Base-by-base conservation (phyloP, 2,797 vertebrate species). In the Buceros bicornis region DNA sequence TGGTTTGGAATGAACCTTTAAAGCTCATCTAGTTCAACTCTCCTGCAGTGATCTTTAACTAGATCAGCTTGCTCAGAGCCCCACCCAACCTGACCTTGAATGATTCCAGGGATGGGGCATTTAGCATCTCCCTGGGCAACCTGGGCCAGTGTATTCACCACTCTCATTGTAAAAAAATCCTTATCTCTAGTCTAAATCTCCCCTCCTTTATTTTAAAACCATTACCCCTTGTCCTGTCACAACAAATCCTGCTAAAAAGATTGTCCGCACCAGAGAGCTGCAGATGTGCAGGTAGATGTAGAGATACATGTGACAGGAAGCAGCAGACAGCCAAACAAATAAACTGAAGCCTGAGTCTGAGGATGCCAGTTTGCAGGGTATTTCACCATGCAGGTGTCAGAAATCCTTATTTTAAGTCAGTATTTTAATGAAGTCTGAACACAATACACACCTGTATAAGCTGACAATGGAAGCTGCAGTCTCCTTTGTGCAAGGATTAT, bases 281-380 rank as follows among this genome's bases (percentile, higher is more conserved):
- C 14, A 62, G 42, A 56, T 15, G 21, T 4, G 18, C 16, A 26
- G 0, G 0, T 17, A 45, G 21, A 42, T 28, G 26, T 35, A 45
- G 37, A 61, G 8, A 20, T 29, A 8, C 21, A 35, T 2, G 2
- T 17, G 33, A 47, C 48, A 71, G 1, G 5, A 89, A 72, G 53
- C 11, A 89, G 57, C n/a, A 71, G 61, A 18, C 1, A 0, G 5
- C 17, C 2, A 21, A 20, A 10, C 2, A 21, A 20, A 10, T 14
- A n/a, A 64, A 67, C 28, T 12, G 5, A 77, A 81, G 3, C 6
- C 31, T 8, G 13, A 62, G 10, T 28, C 56, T 66, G 37, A 74
- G 40, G 12, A 78, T 43, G 31, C 5, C 16, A 28, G 17, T 74
- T 43, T 45, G 5, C 57, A 57, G 56, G 62, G 50, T 61, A 13